These are phyloP conservation scores for Tor tambroides DNA, from an alignment of 2,113 vertebrate species.

Conservation along the genomic window DNA sequence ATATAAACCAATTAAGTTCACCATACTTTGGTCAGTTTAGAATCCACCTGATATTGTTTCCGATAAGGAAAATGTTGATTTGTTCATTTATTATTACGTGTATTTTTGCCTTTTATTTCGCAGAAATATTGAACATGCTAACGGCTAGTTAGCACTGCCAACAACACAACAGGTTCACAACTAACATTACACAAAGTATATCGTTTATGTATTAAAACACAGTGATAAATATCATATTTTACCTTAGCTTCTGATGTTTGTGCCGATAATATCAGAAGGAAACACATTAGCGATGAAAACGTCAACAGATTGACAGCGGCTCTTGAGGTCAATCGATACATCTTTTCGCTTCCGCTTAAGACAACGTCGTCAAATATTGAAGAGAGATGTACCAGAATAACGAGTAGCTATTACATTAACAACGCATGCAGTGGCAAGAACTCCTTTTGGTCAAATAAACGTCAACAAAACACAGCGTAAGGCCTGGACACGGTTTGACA, in stretches of 20 bases:
- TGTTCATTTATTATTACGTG: not conserved
- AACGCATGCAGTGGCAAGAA: not conserved
- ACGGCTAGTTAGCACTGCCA: constrained; percentile 7
- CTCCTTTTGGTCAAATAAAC: not conserved
- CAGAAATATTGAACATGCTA: not conserved
- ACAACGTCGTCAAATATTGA: not conserved
- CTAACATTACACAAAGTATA: too few relatives aligned
- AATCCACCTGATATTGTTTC: not conserved
- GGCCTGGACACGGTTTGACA: constrained; percentile 19
- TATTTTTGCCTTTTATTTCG: not conserved
- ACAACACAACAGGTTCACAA: not conserved
- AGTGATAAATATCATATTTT: constrained; percentile 47
- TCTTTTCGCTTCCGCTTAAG: not conserved
- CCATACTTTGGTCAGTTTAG: too few relatives aligned
- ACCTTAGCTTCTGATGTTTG: constrained; percentile 74
- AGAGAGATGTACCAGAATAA: not conserved
- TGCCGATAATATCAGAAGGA: constrained; percentile 62
- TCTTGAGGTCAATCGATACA: constrained; percentile 39
- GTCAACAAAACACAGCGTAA: not conserved
- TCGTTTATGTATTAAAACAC: not conserved
- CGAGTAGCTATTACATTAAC: not conserved
- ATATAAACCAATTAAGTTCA: not conserved
- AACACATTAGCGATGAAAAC: constrained; percentile 56
- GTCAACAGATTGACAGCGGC: constrained; percentile 5
- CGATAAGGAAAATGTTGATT: not conserved